A percentile compares a stretch with the other conserved stretches of the same genome.
Conservation (phyloP, 1,140 invertebrate genomes). For the Lineus longissimus region DNA sequence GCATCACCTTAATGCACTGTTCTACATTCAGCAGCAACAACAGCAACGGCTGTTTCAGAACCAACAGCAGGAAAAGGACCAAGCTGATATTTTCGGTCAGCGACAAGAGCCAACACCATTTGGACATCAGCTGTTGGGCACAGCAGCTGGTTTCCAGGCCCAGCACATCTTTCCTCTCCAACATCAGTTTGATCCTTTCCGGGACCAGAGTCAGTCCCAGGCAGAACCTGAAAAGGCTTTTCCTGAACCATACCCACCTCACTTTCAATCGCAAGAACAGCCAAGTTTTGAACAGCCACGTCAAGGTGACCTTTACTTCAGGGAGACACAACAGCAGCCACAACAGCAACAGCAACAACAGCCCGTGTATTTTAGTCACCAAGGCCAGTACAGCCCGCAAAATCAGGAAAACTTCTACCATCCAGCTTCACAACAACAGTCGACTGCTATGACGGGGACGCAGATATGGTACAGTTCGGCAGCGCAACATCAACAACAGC, state of each 20-base stretch:
- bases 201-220: neutral
- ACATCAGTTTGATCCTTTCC: neutral
- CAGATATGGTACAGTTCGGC: neutral
- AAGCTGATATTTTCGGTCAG: neutral
- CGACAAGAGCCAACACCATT: neutral
- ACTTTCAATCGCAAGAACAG: neutral
- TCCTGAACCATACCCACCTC: conserved; percentile 1
- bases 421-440: neutral
- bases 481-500: neutral
- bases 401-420: conserved; percentile 6
- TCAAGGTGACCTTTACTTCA: no score
- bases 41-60: neutral
- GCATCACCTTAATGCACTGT: neutral
- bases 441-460: conserved; percentile 2
- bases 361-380: neutral
- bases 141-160: neutral
- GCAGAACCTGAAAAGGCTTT: neutral
- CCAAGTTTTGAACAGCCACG: no score
- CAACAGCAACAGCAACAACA: neutral
- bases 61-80: neutral
- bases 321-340: neutral
- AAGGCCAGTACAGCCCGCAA: neutral
- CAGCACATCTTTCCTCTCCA: neutral
- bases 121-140: neutral
- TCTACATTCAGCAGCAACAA: neutral